phyloP scores from a whole-genome alignment of 2,888 invertebrate genomes.

The Amphimallon solstitiale region DNA sequence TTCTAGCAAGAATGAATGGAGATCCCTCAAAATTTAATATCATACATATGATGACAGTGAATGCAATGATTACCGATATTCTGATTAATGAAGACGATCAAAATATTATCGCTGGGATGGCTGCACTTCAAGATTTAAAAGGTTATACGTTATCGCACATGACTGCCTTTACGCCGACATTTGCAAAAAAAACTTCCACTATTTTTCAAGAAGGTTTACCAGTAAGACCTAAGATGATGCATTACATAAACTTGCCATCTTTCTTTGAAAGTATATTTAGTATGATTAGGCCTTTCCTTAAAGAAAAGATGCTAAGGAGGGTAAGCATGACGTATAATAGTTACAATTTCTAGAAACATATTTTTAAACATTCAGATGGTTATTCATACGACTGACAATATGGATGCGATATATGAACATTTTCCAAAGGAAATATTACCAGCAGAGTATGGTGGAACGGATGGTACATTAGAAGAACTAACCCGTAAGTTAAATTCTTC shows the following conservation, averaged over 20 bases:
- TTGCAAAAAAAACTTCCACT: conserved; percentile 66
- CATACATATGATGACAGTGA: conserved; percentile 62
- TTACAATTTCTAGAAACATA: too few species aligned
- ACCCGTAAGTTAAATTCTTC: not conserved
- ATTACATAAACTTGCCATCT: conserved; percentile 69
- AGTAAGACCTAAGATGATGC: conserved; percentile 67
- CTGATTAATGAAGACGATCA: conserved; percentile 71
- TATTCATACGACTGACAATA: conserved; percentile 63
- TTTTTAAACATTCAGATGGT: conserved; percentile 64
- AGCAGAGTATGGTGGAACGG: conserved; percentile 73
- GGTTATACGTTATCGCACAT: conserved; percentile 66
- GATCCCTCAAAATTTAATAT: conserved; percentile 47
- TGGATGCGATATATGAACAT: conserved; percentile 67
- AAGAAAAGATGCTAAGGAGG: conserved; percentile 63
- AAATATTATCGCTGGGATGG: conserved; percentile 65
- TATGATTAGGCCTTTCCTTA: conserved; percentile 69
- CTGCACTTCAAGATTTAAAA: conserved; percentile 68
- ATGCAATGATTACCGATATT: conserved; percentile 69
- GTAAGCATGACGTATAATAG: conserved; percentile 1
- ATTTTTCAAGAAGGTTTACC: conserved; percentile 68
- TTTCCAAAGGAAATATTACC: conserved; percentile 71
- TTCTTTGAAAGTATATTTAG: conserved; percentile 70
- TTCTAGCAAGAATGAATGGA: conserved; percentile 54
- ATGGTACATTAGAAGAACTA: conserved; percentile 65
- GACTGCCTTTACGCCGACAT: conserved; percentile 64